Conservation (phyloP, 2,797 vertebrate species). For the Paedocypris micromegethes region DNA sequence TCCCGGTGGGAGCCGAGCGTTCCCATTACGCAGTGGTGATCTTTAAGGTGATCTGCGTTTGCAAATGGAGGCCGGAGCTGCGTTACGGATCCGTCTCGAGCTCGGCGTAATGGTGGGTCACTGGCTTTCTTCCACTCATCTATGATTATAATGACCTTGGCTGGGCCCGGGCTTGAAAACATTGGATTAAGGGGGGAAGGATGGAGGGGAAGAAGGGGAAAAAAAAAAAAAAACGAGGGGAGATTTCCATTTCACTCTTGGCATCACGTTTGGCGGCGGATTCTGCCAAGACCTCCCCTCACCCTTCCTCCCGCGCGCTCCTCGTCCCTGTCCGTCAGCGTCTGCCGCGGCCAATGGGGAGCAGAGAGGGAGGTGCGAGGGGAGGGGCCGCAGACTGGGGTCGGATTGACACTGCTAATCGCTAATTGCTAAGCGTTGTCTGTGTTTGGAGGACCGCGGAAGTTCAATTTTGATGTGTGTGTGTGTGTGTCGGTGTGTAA, state of each 20-base stretch:
- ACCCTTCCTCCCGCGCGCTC: slow-evolving; percentile 34
- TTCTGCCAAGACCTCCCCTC: slow-evolving; percentile 66
- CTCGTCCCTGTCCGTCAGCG: slow-evolving; percentile 35
- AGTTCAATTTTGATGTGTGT: too few relatives aligned
- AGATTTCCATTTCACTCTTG: slow-evolving; percentile 79
- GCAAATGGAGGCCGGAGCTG: slow-evolving; percentile 58
- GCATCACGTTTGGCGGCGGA: slow-evolving; percentile 69
- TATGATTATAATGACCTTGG: slow-evolving; percentile 82
- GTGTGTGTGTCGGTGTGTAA: too few relatives aligned
- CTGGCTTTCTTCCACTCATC: slow-evolving; percentile 73
- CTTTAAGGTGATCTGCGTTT: slow-evolving; percentile 55
- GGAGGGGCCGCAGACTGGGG: too few relatives aligned
- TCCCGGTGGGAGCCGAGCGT: slow-evolving; percentile 45
- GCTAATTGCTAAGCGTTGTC: too few relatives aligned
- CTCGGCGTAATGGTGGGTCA: slow-evolving; percentile 71
- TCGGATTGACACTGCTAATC: too few relatives aligned
- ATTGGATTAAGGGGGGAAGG: slow-evolving; percentile 70
- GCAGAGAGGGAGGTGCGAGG: not conserved
- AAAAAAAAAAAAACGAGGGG: slow-evolving; percentile 71
- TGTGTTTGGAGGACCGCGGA: too few relatives aligned
- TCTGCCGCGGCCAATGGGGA: slow-evolving; percentile 20
- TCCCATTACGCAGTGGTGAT: slow-evolving; percentile 42
- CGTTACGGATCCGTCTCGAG: slow-evolving; percentile 58
- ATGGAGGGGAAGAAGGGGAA: too few relatives aligned
- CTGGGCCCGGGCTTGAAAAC: slow-evolving; percentile 73